phyloP scores from a whole-genome alignment of 1,140 invertebrate genomes.

The Neodiprion lecontei region DNA sequence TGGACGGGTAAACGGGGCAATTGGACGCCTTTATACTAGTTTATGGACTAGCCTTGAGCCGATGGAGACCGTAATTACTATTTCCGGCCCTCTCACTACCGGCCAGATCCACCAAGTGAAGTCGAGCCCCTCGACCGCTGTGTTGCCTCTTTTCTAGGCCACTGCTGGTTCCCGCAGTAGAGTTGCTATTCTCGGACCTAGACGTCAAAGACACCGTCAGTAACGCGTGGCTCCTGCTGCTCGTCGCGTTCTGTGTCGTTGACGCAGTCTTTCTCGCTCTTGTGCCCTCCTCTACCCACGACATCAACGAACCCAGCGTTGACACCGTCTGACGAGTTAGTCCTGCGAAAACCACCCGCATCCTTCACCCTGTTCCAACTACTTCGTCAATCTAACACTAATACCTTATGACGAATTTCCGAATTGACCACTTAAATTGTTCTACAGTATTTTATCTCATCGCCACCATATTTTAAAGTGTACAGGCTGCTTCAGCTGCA shows the following conservation, averaged over 20 bases:
- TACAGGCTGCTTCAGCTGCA: no score
- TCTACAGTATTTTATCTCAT: no score
- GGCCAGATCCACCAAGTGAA: constrained; percentile 51
- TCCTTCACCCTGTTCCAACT: no score
- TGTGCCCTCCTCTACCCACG: constrained; percentile 47
- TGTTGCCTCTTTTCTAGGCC: background rate
- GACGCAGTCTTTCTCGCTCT: constrained; percentile 51
- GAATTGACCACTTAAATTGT: no score
- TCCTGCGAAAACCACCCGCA: constrained; percentile 26
- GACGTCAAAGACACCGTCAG: constrained; percentile 45
- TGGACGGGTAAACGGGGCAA: background rate
- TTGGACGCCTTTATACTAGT: background rate
- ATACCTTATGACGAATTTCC: no score
- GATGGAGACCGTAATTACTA: constrained; percentile 47
- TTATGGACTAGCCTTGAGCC: constrained; percentile 48
- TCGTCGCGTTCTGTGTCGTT: constrained; percentile 47
- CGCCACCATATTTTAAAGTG: no score
- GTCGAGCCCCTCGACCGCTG: constrained; percentile 36
- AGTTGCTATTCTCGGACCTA: constrained; percentile 23
- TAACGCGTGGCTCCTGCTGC: constrained; percentile 49
- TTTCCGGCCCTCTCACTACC: constrained; percentile 51
- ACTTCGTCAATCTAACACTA: no score
- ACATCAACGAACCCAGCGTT: constrained; percentile 49
- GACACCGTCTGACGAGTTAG: constrained; percentile 44
- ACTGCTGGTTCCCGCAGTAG: constrained; percentile 15